Base-by-base conservation (phyloP, 1,140 invertebrate genomes). In the Lepidostoma basale region DNA sequence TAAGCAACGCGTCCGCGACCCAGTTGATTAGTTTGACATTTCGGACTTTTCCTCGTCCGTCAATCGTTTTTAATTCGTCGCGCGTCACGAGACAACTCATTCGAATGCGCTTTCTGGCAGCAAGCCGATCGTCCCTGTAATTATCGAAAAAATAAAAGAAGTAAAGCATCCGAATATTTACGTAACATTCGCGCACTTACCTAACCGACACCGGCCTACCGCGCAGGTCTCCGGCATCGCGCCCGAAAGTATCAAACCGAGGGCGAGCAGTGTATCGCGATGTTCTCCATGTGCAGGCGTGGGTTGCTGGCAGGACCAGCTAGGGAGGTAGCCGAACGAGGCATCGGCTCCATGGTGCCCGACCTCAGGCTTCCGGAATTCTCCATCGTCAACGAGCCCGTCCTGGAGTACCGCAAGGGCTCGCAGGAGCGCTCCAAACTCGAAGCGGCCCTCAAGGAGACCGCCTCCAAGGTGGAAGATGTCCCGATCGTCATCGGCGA, bases 401-500 rank as follows among this genome's bases (percentile, higher is more conserved):
- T 95, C 42, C 81, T 93, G 14, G 80, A 78, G 3, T 99, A 98
- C 80, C 83, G 90, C 44, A 90, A 92, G 67, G 92, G 92, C 8
- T 96, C 93, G 47, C 81, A 85, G 42, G 97, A 99, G 79, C 87
- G 95, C 47, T 79, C 83, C 58, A 88, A 90, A 58, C 77, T 99
- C 9, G 87, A 92, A 74, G 84, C 86, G 54, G 89, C 89, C 44
- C 78, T 99, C 3, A 83, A 92, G 68, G 80, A 87, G 58, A 88
- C 87, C 74, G 83, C 87, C 22, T 80, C 77, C 18, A 84, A 86
- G 39, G 88, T 88, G 33, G 88, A 91, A 76, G 96, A 98, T 69
- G 87, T 98, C 47, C 97, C 97, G 0, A 91, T 98, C 75, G 87
- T 98, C 18, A 96, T 98, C 77, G 96, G 95, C 9, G 90, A 91